Conservation (phyloP, 1,140 invertebrate genomes). For the Papilio helenus region DNA sequence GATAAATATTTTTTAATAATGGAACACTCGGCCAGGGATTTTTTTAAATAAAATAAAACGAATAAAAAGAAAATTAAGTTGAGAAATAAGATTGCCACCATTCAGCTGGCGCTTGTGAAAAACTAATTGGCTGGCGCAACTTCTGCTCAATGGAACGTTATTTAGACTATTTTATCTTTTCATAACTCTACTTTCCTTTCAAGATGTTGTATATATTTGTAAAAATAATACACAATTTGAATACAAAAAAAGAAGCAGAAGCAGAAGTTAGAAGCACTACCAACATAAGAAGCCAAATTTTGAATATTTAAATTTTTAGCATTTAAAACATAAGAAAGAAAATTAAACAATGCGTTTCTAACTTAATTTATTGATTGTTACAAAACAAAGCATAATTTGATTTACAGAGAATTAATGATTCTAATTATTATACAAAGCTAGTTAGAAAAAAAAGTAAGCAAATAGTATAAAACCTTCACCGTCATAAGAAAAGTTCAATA, state of each 20-base stretch:
- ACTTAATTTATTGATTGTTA: too few species aligned
- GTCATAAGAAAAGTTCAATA: neutral
- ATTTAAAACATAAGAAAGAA: too few species aligned
- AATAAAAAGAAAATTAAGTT: conserved; percentile 23
- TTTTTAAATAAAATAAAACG: conserved; percentile 15
- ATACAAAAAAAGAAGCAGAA: neutral
- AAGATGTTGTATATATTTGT: neutral
- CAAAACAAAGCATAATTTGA: neutral
- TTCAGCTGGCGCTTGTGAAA: conserved; percentile 26
- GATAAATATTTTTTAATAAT: neutral
- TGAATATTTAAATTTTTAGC: neutral
- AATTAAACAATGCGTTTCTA: too few species aligned
- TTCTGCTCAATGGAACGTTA: neutral
- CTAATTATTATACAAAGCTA: neutral
- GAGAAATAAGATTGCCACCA: conserved; percentile 15
- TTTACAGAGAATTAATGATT: neutral
- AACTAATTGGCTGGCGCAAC: conserved; percentile 25
- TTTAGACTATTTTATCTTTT: conserved; percentile 1
- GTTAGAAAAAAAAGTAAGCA: neutral
- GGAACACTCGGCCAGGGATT: neutral
- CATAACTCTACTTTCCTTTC: neutral
- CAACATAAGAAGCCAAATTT: neutral
- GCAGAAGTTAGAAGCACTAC: neutral
- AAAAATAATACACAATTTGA: neutral
- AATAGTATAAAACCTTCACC: neutral